Percentiles rank a stretch among this genome's conserved stretches.
These are phyloP conservation scores for Montipora cactus DNA, from an alignment of 64 coral and sea anemone species.

Conservation along the genomic window DNA sequence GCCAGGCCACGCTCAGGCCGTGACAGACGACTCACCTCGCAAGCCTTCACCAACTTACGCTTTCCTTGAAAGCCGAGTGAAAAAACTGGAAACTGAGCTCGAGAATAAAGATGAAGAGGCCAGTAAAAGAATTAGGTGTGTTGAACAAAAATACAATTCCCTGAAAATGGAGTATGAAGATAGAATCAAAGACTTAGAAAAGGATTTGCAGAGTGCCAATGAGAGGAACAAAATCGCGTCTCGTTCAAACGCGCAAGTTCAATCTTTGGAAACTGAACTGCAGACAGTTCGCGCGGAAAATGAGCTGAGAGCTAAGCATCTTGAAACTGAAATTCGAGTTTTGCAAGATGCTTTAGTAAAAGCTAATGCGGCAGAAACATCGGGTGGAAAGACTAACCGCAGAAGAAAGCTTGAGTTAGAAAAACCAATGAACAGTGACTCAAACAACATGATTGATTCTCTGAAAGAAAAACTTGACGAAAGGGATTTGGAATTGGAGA, in stretches of 20 bases:
- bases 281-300: slow-evolving; percentile 66
- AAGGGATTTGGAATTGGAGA: slow-evolving; percentile 80
- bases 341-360: slow-evolving; percentile 77
- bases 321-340: slow-evolving; percentile 83
- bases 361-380: slow-evolving; percentile 46
- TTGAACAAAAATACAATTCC: slow-evolving; percentile 98
- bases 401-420: slow-evolving; percentile 30
- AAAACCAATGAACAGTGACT: background rate
- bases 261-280: slow-evolving; percentile 80
- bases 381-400: slow-evolving; percentile 28
- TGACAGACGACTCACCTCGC: slow-evolving; percentile 71
- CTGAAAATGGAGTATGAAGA: slow-evolving; percentile 93
- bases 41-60: slow-evolving; percentile 88
- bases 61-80: slow-evolving; percentile 86
- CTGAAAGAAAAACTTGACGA: slow-evolving; percentile 67
- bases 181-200: slow-evolving; percentile 76
- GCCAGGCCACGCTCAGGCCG: slow-evolving; percentile 84
- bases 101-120: slow-evolving; percentile 93
- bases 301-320: slow-evolving; percentile 60
- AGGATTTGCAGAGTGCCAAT: slow-evolving; percentile 69
- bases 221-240: slow-evolving; percentile 58
- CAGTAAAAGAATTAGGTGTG: slow-evolving; percentile 80
- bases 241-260: slow-evolving; percentile 65
- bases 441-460: slow-evolving; percentile 1
- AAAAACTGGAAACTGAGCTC: slow-evolving; percentile 90